Conservation (phyloP, 2,797 vertebrate species). For the Pteropus rufus region DNA sequence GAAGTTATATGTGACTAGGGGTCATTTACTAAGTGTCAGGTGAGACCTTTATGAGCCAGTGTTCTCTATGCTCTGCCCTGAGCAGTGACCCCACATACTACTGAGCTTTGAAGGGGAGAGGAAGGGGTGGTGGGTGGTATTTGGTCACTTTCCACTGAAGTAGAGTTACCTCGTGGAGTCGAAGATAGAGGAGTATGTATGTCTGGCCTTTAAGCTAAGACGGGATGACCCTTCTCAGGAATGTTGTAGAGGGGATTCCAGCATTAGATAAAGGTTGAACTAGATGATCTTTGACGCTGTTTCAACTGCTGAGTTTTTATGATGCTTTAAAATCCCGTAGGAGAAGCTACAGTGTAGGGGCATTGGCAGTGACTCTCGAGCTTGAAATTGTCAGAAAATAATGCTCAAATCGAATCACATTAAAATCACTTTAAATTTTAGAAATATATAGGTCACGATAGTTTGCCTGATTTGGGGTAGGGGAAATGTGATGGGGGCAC, state of each 20-base stretch:
- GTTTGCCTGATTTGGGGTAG: background rate
- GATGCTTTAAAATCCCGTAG: conserved; percentile 23
- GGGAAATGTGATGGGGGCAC: background rate
- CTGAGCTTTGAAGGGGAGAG: conserved; percentile 43
- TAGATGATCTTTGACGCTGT: conserved; percentile 29
- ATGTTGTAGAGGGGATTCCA: conserved; percentile 2
- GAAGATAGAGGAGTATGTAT: background rate
- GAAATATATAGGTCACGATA: background rate
- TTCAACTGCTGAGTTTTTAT: conserved; percentile 37
- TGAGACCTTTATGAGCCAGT: background rate
- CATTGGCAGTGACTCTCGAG: background rate
- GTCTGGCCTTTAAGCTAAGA: background rate
- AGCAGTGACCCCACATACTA: background rate
- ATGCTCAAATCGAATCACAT: background rate
- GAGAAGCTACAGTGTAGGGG: background rate
- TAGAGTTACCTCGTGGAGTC: background rate
- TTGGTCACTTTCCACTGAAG: background rate
- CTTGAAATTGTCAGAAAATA: conserved; percentile 23
- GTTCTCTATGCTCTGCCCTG: background rate
- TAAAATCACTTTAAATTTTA: conserved; percentile 26
- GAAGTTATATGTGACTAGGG: background rate
- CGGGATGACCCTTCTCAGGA: background rate
- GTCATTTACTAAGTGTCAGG: background rate
- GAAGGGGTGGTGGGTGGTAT: background rate
- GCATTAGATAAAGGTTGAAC: conserved; percentile 14